phyloP scores from a whole-genome alignment of 1,140 invertebrate genomes.

The Temnothorax nylanderi region DNA sequence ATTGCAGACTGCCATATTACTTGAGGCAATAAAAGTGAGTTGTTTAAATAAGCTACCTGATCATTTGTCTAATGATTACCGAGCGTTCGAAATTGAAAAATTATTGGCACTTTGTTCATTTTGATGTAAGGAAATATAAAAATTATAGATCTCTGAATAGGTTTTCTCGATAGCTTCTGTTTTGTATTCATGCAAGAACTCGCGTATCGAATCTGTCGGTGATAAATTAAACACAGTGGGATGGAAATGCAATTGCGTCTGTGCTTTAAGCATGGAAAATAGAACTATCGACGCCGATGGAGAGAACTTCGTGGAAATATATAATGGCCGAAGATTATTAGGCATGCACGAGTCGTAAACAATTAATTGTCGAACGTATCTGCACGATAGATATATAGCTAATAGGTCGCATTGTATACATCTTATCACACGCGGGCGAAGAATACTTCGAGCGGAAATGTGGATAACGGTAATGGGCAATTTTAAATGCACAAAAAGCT shows the following conservation, averaged over 20 bases:
- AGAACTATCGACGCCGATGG: neutral
- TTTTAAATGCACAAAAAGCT: slow-evolving; percentile 2
- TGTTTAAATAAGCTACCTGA: neutral
- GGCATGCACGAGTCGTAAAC: neutral
- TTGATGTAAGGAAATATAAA: neutral
- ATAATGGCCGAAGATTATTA: neutral
- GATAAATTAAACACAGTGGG: neutral
- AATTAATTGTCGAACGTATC: neutral
- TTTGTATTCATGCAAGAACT: neutral
- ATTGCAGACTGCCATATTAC: neutral
- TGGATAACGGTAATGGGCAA: neutral
- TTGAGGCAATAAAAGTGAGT: neutral
- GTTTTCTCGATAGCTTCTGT: neutral
- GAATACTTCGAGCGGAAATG: neutral
- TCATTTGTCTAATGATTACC: neutral
- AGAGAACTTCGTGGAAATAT: slow-evolving; percentile 14
- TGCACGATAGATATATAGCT: neutral
- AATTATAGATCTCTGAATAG: neutral
- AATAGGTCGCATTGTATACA: neutral
- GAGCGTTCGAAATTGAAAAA: neutral
- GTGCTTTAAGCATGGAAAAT: neutral
- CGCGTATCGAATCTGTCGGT: neutral
- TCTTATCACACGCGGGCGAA: neutral
- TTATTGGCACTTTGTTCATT: neutral
- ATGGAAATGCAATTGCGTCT: slow-evolving; percentile 7